Evolutionary conservation across 2,888 invertebrate genomes (phyloP), one percentile per base, ranked within the genome.

Genomic region (Strigamia maritima): DNA sequence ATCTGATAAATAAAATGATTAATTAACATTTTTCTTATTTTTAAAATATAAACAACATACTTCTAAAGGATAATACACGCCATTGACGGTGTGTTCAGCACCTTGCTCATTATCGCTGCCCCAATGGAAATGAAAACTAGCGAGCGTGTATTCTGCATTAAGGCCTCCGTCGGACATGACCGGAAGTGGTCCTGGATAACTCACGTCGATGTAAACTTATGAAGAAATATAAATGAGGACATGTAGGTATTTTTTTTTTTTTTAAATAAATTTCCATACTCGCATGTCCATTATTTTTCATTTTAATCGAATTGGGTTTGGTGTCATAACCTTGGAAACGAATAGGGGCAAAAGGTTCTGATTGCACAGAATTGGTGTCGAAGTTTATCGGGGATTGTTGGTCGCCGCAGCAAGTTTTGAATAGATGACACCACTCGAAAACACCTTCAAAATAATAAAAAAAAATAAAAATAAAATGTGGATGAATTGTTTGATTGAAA

Each of bases 311-410:
- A 40, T 88, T 86, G 0, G 88, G 87, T 14, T 79, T 79, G 40
- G 84, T 85, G 31, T 90, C 87, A 83, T 91, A 92, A 79, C 89
- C 88, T 0, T 85, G 86, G 80, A 92, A 89, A 80, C 87, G 86
- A n/a, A 92, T 86, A 0, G 83, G 86, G 82, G 83, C 86, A 83
- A 86, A 87, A 82, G 83, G 84, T 81, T 85, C 90, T 74, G 89
- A 85, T 12, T 89, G 82, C 0, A 91, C 88, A 1, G 89, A 86
- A 8, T 89, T 87, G 8, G 88, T 87, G 82, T 88, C 87, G 77
- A 94, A 89, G 86, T 93, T 89, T 82, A 94, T 92, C 0, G 94
- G 94, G 0, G 94, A 94, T 85, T 94, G 94, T 54, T 87, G 16
- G n/a, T 54, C 19, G 8, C 54, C 54, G 22, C 54, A 54, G n/a